Evolutionary conservation across 2,113 vertebrate species (phyloP), one percentile per base, ranked within the genome.

Genomic region (Trematomus loennbergii): DNA sequence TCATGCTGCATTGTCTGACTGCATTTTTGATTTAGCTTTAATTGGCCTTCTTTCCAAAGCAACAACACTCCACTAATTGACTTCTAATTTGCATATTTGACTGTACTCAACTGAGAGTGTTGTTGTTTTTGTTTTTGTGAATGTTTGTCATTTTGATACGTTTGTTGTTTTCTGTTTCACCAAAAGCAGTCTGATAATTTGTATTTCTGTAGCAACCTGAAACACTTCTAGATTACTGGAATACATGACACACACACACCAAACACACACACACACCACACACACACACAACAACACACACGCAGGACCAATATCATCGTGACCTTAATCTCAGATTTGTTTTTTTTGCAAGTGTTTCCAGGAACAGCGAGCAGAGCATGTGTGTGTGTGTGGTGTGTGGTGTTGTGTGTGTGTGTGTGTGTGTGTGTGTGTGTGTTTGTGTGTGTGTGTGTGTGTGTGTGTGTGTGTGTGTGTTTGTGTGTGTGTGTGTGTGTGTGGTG

Each of bases 51-150:
- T 43, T 64, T 67, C 36, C n/a, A 48, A 64, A 49, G 12, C 25
- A 4, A 17, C 16, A 59, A 17, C 63, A 17, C 63, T 65, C 57
- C 55, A 2, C 60, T 78, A 75, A 88, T 80, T 48, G 75, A 57
- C 55, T 65, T 62, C 50, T 61, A 33, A 75, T 88, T 82, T 61
- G 75, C 55, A 73, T 78, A 43, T 73, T 79, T 78, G 13, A 11
- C 70, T 65, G 36, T 16, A 33, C 48, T 29, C 29, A 0, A 29
- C 29, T 3, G 29, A 54, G 52, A 52, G n/a, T 16, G 45, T 64
- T 48, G 12, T 9, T 12, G 16, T 20, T 48, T 50, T 22, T 48
- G n/a, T n/a, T n/a, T n/a, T n/a, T n/a, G 4, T 60, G 20, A 53
- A 53, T 48, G 54, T 62, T 75, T 62, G 55, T 53, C 45, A 36